Conservation (phyloP, 2,113 vertebrate species). For the Mola mola region DNA sequence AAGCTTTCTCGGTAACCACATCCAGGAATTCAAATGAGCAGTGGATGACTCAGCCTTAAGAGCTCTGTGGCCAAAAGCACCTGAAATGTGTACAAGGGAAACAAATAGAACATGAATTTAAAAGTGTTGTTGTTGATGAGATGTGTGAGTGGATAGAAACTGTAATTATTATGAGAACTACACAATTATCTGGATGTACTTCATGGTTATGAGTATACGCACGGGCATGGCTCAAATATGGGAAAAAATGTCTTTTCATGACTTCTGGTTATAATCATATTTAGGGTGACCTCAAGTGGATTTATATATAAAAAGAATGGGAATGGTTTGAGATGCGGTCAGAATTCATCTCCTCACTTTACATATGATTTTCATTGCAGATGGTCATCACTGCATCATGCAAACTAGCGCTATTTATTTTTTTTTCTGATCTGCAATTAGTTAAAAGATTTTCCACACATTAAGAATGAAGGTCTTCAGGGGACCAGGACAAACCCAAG, state of each 20-base stretch:
- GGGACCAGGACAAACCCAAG: conserved; percentile 1
- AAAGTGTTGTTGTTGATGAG: background rate
- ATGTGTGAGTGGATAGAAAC: background rate
- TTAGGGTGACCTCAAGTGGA: conserved; percentile 21
- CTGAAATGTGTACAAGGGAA: conserved; percentile 14
- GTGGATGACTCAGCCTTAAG: conserved; percentile 16
- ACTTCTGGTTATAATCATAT: background rate
- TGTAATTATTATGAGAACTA: background rate
- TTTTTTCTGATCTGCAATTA: conserved; percentile 28
- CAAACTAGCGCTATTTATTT: conserved; percentile 66
- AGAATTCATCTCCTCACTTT: conserved; percentile 73
- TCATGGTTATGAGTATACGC: background rate
- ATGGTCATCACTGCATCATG: conserved; percentile 65
- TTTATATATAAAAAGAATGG: conserved; percentile 41
- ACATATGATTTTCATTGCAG: conserved; percentile 81
- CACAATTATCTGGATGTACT: background rate
- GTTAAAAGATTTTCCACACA: conserved; percentile 56
- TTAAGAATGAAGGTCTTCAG: background rate
- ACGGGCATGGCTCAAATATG: background rate
- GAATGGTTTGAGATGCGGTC: conserved; percentile 59
- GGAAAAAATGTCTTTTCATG: background rate
- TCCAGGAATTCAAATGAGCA: conserved; percentile 75
- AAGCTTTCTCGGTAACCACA: conserved; percentile 61
- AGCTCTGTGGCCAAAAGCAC: conserved; percentile 11
- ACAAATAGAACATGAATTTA: background rate